phyloP scores from a whole-genome alignment of 2,888 invertebrate genomes.

The Rhagium mordax region DNA sequence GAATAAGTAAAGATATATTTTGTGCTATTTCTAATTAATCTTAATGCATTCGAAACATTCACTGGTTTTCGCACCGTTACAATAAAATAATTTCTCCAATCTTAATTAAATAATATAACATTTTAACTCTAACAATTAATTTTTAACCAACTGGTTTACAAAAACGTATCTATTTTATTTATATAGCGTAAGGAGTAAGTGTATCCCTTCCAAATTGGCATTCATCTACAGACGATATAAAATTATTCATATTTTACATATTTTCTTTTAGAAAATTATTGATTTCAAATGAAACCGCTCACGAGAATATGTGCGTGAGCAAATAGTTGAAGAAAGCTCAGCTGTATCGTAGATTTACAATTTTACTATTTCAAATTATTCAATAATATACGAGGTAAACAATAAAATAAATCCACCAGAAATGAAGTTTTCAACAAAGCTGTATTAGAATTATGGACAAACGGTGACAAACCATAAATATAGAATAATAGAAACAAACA shows the following conservation, averaged over 20 bases:
- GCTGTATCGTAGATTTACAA: neutral
- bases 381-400: neutral
- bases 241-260: conserved; percentile 9
- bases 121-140: conserved; percentile 1
- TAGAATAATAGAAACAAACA: no score
- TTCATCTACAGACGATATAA: neutral
- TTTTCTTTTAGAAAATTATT: conserved; percentile 25
- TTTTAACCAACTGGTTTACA: conserved; percentile 22
- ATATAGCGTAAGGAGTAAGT: neutral
- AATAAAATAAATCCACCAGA: neutral
- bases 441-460: no score
- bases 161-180: neutral
- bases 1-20: conserved; percentile 7
- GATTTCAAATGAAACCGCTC: neutral
- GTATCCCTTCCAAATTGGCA: neutral
- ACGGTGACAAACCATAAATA: no score
- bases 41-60: conserved; percentile 56
- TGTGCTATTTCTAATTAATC: conserved; percentile 52
- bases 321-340: neutral
- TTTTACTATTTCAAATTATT: neutral
- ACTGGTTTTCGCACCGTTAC: conserved; percentile 61
- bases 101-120: conserved; percentile 22
- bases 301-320: conserved; percentile 4
- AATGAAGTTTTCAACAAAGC: neutral
- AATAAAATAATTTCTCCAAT: neutral